phyloP scores from a whole-genome alignment of 2,113 vertebrate species.

The Hippoglossus stenolepis region DNA sequence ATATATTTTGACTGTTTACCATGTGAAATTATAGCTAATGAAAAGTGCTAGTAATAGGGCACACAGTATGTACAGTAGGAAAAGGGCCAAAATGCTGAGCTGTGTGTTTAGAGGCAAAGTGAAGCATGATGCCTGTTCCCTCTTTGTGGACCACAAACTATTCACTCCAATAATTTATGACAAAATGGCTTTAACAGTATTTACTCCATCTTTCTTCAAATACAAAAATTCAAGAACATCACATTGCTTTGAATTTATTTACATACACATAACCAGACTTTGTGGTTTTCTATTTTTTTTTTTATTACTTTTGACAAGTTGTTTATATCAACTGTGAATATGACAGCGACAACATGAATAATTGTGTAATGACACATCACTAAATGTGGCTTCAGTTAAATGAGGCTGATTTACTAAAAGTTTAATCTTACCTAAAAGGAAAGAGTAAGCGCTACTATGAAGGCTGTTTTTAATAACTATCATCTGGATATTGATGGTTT shows the following conservation, averaged over 20 bases:
- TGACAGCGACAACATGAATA: not conserved
- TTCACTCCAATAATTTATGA: not conserved
- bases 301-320: not conserved
- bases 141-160: not conserved
- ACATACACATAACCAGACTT: not conserved
- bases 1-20: not conserved
- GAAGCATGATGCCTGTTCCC: not conserved
- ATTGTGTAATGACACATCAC: not conserved
- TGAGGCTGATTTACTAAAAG: not conserved
- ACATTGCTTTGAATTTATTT: too few species aligned
- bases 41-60: conserved; percentile 11
- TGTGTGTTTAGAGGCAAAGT: not conserved
- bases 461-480: conserved; percentile 7
- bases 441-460: not conserved
- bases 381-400: not conserved
- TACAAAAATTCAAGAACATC: not conserved
- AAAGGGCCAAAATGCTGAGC: not conserved
- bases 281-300: not conserved
- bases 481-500: conserved; percentile 11
- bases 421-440: not conserved
- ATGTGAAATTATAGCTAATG: conserved; percentile 25
- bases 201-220: not conserved
- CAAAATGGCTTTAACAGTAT: not conserved
- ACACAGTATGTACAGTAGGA: not conserved
- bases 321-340: not conserved